Evolutionary conservation across 2,888 invertebrate genomes (phyloP), one percentile per base, ranked within the genome.

Genomic region (Tenthredo scrophulariae): DNA sequence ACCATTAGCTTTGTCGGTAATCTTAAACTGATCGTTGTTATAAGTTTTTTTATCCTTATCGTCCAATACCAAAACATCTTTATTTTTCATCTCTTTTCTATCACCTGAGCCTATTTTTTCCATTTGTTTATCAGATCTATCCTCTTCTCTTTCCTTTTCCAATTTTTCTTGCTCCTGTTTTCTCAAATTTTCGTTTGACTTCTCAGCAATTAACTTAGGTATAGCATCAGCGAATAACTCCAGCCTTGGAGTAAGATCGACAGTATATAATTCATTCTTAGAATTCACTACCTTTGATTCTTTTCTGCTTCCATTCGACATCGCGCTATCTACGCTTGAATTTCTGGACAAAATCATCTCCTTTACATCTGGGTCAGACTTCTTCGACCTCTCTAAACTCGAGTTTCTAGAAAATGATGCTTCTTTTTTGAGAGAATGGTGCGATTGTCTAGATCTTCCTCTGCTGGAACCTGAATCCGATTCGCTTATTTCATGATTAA

Each of bases 141-240:
- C 65, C 74, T 5, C 29, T 6, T 80, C 84, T 86, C 58, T 26
- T 72, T 86, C 50, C 84, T 83, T 86, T 83, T 87, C 86, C 85
- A 85, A 86, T 26, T 80, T 84, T 65, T 88, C 86, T 79, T 86
- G 87, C 77, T 88, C 87, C 84, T 85, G 86, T 67, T 84, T 88
- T 80, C 85, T 84, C 67, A 77, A n/a, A 58, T 86, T 89, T 80
- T 91, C 92, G 22, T 84, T 89, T 0, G 91, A 88, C 80, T 90
- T 93, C 85, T 92, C 92, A 26, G 93, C 93, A 2, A 93, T 89
- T 0, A 93, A 86, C 87, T 92, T 93, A 0, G 93, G 93, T 85
- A 93, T 93, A 0, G 91, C 89, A 84, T 93, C 93, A 7, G 93
- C 93, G 84, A 93, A 93, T 22, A 93, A 85, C 85, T 93, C 92